Evolutionary conservation across 2,888 invertebrate species (phyloP).

Genomic region (Heliconius cydno): DNA sequence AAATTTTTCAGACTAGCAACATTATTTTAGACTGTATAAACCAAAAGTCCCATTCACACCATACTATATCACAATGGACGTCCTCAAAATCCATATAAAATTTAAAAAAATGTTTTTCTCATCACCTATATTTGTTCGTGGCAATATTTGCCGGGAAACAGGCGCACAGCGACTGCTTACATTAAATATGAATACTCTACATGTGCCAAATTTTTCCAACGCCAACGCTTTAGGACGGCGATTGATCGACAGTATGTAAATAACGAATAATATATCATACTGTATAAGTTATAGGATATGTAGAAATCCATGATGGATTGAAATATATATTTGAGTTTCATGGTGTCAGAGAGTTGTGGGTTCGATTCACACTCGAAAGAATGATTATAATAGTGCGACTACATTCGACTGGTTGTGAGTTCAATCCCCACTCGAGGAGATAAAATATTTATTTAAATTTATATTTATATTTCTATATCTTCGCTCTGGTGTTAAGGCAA

Average conservation of each 20-base stretch:
- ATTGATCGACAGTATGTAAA: slow-evolving; percentile 18
- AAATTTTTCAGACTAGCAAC: no score
- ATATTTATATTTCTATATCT: no score
- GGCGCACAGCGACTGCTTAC: slow-evolving; percentile 18
- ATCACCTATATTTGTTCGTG: slow-evolving; percentile 1
- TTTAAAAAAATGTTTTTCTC: background rate
- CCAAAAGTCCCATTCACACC: background rate
- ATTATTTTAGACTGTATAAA: background rate
- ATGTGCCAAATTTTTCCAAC: slow-evolving; percentile 9
- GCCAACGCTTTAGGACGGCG: slow-evolving; percentile 12
- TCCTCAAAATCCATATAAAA: background rate
- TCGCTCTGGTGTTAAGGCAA: no score
- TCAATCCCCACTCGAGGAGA: no score
- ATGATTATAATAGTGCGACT: no score
- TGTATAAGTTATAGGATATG: background rate
- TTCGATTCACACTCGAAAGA: no score
- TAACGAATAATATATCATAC: slow-evolving; percentile 9
- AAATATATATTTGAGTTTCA: background rate
- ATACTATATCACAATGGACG: background rate
- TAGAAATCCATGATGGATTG: background rate
- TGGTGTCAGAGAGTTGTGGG: no score
- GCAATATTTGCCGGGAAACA: slow-evolving; percentile 17
- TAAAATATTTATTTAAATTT: no score
- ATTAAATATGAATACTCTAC: slow-evolving; percentile 12
- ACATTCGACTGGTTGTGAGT: no score